Evolutionary conservation across 2,888 invertebrate species (phyloP).

Genomic region (Furcula furcula): DNA sequence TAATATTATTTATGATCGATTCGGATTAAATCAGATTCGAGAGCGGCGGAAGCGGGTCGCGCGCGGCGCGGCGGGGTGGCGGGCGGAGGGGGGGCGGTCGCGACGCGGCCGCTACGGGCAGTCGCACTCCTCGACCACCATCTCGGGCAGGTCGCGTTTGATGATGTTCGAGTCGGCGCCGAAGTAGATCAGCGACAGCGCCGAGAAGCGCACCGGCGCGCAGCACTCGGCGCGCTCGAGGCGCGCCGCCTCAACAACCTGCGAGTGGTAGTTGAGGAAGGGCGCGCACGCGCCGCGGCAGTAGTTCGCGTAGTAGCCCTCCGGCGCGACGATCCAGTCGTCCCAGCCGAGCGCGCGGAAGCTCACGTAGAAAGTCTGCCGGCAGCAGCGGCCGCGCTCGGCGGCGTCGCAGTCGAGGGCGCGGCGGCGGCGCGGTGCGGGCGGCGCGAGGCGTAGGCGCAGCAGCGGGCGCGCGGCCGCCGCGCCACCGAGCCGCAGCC

Average conservation of each 20-base stretch:
- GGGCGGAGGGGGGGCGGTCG: slow-evolving; percentile 38
- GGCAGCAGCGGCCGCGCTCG: slow-evolving; percentile 85
- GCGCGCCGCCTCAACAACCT: slow-evolving; percentile 94
- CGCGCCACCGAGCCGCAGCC: slow-evolving; percentile 82
- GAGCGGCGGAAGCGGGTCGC: slow-evolving; percentile 73
- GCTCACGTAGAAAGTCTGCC: slow-evolving; percentile 94
- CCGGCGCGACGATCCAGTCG: slow-evolving; percentile 95
- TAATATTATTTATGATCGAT: slow-evolving; percentile 79
- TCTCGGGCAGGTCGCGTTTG: slow-evolving; percentile 96
- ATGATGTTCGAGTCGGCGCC: slow-evolving; percentile 94
- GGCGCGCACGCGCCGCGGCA: slow-evolving; percentile 95
- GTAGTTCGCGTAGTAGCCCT: slow-evolving; percentile 96
- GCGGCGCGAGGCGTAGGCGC: slow-evolving; percentile 88
- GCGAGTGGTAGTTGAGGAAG: slow-evolving; percentile 93
- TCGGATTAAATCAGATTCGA: slow-evolving; percentile 75
- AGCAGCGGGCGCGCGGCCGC: slow-evolving; percentile 90
- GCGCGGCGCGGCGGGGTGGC: slow-evolving; percentile 47
- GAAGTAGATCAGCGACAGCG: slow-evolving; percentile 96
- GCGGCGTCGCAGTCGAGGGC: slow-evolving; percentile 91
- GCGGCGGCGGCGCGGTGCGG: slow-evolving; percentile 87
- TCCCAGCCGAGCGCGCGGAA: slow-evolving; percentile 96
- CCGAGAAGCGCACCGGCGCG: slow-evolving; percentile 94
- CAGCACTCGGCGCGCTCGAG: slow-evolving; percentile 95
- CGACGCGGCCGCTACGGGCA: slow-evolving; percentile 86
- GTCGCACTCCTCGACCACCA: slow-evolving; percentile 98